A percentile compares a stretch with the other conserved stretches of the same genome.
Conservation (phyloP, 2,113 vertebrate species). For the Charina bottae region DNA sequence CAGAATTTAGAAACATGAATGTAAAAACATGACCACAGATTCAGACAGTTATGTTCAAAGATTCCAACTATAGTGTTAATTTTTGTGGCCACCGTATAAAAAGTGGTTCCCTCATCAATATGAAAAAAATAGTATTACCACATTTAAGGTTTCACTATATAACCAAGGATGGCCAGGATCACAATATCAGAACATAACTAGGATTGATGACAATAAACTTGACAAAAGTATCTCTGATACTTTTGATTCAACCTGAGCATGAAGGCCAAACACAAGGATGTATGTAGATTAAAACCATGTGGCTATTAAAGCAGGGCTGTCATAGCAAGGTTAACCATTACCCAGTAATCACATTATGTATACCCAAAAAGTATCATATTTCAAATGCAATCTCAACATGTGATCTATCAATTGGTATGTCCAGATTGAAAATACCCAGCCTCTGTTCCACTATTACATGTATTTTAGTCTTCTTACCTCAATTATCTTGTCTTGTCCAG, state of each 20-base stretch:
- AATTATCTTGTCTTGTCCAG: slow-evolving; percentile 74
- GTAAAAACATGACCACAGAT: background rate
- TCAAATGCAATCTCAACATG: no score
- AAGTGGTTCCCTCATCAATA: background rate
- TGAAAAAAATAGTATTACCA: background rate
- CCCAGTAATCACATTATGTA: background rate
- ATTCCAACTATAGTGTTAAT: background rate
- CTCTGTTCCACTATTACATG: slow-evolving; percentile 35
- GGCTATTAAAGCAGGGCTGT: background rate
- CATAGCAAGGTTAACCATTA: background rate
- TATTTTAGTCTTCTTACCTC: slow-evolving; percentile 70
- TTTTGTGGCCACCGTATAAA: background rate
- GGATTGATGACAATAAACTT: background rate
- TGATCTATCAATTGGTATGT: no score
- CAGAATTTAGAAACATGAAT: background rate
- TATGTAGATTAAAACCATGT: no score
- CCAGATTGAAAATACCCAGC: slow-evolving; percentile 22
- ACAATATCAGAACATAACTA: background rate
- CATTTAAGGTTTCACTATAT: slow-evolving; percentile 12
- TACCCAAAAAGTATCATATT: background rate
- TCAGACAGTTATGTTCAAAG: background rate
- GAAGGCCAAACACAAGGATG: no score
- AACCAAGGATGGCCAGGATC: background rate
- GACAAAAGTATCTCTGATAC: background rate
- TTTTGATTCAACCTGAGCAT: no score